Evolutionary conservation across 2,888 invertebrate genomes (phyloP), one percentile per base, ranked within the genome.

Genomic region (Cephonodes hylas): DNA sequence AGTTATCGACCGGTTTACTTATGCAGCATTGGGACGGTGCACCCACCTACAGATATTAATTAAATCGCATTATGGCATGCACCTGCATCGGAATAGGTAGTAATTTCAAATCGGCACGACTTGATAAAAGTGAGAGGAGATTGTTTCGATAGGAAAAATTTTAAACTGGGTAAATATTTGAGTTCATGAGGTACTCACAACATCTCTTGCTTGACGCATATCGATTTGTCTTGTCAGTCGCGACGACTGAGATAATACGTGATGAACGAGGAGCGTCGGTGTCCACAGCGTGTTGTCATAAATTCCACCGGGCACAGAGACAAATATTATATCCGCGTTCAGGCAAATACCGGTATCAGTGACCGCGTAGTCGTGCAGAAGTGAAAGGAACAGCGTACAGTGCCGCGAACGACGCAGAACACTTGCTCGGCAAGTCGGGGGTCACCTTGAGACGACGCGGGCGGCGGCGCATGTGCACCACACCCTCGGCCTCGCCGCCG

Each of bases 151-250:
- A 64, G 79, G 76, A 77, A 80, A 76, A 70, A 59, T 77, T 76
- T 34, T 8, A 31, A 15, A 31, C 7, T 66, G 69, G 69, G 64
- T 61, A 46, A 87, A 88, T 84, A 87, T 86, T 86, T 86, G 73
- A 66, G 70, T 74, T 70, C 86, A 18, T 53, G 6, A 46, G 58
- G 58, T 71, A 92, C 92, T 92, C 77, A 92, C 92, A 72, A 88
- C 80, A 81, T 92, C 91, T 84, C 91, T 79, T 69, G 91, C 86
- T 83, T 89, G 91, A 81, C 92, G 91, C 92, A 92, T 92, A 91
- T 92, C 89, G 92, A 90, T 90, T 88, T 76, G 86, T 85, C 88
- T 87, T 86, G 89, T 88, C 90, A 89, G 89, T 82, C 88, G 82
- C 75, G 80, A 76, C 53, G 90, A 89, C 86, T 84, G 88, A 78